Conservation (phyloP, 2,888 invertebrate species). For the Syritta pipiens region DNA sequence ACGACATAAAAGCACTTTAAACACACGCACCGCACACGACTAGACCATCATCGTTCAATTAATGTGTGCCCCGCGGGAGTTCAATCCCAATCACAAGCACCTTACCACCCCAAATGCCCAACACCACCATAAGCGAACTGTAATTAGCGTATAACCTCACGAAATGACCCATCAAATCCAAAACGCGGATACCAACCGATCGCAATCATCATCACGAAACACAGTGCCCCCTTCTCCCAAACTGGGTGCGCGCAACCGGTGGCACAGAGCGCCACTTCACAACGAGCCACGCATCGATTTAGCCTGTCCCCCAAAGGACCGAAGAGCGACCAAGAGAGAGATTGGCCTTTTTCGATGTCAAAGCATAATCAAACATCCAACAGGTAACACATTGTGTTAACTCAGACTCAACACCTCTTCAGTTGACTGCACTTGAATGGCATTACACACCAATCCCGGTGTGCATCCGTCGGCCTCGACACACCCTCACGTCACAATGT, state of each 20-base stretch:
- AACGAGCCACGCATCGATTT: conserved; percentile 2
- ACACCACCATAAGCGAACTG: background rate
- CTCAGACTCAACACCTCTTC: conserved; percentile 49
- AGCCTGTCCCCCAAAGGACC: conserved; percentile 14
- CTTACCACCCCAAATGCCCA: too few relatives aligned
- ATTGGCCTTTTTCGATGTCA: conserved; percentile 39
- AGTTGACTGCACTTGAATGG: conserved; percentile 56
- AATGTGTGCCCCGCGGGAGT: too few relatives aligned
- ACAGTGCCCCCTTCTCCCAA: too few relatives aligned
- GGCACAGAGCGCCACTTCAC: background rate
- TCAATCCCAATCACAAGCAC: too few relatives aligned
- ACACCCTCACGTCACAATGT: background rate
- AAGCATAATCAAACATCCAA: conserved; percentile 55
- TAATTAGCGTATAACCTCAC: conserved; percentile 16
- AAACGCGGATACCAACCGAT: background rate
- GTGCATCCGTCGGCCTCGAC: conserved; percentile 33
- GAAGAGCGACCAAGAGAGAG: background rate
- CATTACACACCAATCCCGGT: conserved; percentile 43
- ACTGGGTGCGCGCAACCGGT: too few relatives aligned
- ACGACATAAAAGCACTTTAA: too few relatives aligned
- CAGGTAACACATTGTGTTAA: conserved; percentile 53
- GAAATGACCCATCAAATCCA: conserved; percentile 24
- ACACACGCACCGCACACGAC: too few relatives aligned
- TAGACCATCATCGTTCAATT: too few relatives aligned
- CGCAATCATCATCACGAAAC: conserved; percentile 6